Percentiles rank a stretch among this genome's conserved stretches.
phyloP scores from a whole-genome alignment of 1,140 invertebrate species.

The Pomacea maculata region DNA sequence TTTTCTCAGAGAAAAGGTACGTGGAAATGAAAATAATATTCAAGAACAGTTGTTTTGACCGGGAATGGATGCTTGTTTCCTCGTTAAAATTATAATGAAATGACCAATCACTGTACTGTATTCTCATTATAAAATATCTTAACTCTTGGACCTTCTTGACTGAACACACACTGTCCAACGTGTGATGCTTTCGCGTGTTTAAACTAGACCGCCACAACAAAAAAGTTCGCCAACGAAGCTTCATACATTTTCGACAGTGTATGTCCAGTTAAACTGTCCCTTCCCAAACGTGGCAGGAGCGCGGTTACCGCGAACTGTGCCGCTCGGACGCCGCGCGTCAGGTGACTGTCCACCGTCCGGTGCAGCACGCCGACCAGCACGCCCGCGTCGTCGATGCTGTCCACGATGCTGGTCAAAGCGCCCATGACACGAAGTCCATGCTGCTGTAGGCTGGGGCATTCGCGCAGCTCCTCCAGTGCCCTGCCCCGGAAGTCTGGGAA shows the following conservation, averaged over 20 bases:
- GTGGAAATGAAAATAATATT: too few species aligned
- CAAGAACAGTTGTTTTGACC: too few species aligned
- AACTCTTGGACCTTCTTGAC: too few species aligned
- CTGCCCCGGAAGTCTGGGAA: slow-evolving; percentile 16
- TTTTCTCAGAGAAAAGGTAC: too few species aligned
- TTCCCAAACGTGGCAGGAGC: neutral
- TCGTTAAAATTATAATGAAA: too few species aligned
- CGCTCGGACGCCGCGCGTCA: neutral
- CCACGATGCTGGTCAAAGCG: slow-evolving; percentile 16
- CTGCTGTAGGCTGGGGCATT: slow-evolving; percentile 2
- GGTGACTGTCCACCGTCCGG: slow-evolving; percentile 22
- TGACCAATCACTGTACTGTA: too few species aligned
- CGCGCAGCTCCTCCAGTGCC: neutral
- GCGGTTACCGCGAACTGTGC: slow-evolving; percentile 1
- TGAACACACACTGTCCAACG: too few species aligned
- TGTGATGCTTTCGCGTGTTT: too few species aligned
- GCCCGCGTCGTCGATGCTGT: slow-evolving; percentile 19
- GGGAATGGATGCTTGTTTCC: too few species aligned
- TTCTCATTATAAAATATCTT: too few species aligned
- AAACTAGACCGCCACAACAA: too few species aligned
- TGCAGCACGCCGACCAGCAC: slow-evolving; percentile 20
- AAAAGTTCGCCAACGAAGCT: slow-evolving; percentile 2
- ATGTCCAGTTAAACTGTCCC: neutral
- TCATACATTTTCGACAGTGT: neutral
- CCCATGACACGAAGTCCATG: slow-evolving; percentile 17